Evolutionary conservation across 2,888 invertebrate genomes (phyloP), one percentile per base, ranked within the genome.

Genomic region (Allophyes oxyacanthae): DNA sequence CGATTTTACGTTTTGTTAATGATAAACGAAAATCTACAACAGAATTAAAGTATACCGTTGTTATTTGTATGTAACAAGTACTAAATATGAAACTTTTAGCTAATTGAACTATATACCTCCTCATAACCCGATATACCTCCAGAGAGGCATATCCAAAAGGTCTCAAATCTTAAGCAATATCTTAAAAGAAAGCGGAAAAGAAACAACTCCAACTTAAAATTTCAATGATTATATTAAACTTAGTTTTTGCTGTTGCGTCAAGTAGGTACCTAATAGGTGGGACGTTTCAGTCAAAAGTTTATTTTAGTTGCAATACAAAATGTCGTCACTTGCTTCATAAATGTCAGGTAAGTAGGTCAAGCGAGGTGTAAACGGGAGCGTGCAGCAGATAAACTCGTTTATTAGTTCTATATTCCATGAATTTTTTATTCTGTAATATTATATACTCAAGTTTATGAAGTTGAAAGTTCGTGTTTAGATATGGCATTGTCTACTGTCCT

Each of bases 261-360:
- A 44, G 14, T 52, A n/a, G n/a, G n/a, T n/a, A n/a, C n/a, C n/a
- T n/a, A 68, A 64, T 57, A 42, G 50, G 56, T 37, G 9, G 55
- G 38, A 37, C 32, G 50, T 55, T 70, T 49, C 38, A 56, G 42
- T 72, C 70, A 34, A 64, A 74, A 76, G 61, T 60, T 72, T 73
- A 78, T 79, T 79, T 81, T 79, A 77, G 79, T 77, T 80, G 76
- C 72, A 78, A 74, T 81, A 78, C 75, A 78, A 82, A 85, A 84
- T 84, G 81, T 79, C 82, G 77, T 75, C 81, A 76, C 73, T 77
- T 69, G 75, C 48, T 79, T 81, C 80, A 84, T 84, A 87, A 87
- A 88, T 88, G 86, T 80, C 87, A 86, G 77, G 74, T 69, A 86
- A 87, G 81, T 86, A 84, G 87, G 88, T 88, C 87, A 84, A 72